phyloP scores from a whole-genome alignment of 2,113 vertebrate genomes.

The Lethenteron camtschaticum region DNA sequence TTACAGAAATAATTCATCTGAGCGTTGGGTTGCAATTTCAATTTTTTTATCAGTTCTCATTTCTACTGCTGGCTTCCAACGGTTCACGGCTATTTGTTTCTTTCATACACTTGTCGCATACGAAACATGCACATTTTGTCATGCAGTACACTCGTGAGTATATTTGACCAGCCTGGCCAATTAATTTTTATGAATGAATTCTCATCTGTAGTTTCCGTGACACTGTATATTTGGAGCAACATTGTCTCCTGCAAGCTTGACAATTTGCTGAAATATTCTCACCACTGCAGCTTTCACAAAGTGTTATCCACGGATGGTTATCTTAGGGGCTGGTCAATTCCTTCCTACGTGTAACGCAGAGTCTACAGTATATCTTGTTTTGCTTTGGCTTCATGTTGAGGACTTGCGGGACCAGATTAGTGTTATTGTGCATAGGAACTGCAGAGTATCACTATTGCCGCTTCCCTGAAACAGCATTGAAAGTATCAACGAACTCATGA shows the following conservation, averaged over 20 bases:
- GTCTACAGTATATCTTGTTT: background rate
- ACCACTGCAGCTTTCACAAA: background rate
- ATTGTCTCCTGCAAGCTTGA: background rate
- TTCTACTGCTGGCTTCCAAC: background rate
- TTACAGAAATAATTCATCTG: background rate
- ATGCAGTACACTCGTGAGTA: background rate
- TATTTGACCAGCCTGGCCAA: background rate
- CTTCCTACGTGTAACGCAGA: conserved; percentile 1
- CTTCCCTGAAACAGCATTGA: no score
- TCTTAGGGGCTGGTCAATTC: background rate
- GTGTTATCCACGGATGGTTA: background rate
- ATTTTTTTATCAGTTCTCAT: background rate
- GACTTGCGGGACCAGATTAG: no score
- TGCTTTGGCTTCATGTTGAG: background rate
- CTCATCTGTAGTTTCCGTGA: conserved; percentile 3
- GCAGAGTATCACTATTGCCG: no score
- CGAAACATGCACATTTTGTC: conserved; percentile 1
- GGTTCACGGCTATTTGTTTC: conserved; percentile 4
- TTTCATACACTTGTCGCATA: conserved; percentile 1
- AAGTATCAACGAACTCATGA: no score
- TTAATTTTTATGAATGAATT: background rate
- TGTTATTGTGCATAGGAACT: no score
- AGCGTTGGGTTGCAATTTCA: background rate
- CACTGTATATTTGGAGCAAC: background rate
- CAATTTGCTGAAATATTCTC: background rate